These are phyloP conservation scores for Melieria picta DNA, from an alignment of 2,888 invertebrate genomes.

Conservation along the genomic window DNA sequence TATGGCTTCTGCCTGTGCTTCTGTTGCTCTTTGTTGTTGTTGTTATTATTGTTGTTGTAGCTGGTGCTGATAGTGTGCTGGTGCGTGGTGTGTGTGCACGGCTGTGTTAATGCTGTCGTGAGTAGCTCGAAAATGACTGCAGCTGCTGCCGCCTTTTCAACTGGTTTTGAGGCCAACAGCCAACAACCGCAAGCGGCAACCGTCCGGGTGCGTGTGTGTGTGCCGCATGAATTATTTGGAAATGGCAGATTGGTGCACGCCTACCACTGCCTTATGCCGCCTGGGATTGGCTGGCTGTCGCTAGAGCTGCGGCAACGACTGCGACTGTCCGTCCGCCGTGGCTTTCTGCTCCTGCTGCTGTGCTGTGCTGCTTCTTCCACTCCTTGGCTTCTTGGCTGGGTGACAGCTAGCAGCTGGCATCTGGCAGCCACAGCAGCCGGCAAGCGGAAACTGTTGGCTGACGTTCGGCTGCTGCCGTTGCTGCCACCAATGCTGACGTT, in stretches of 20 bases:
- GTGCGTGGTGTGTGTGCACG: constrained; percentile 15
- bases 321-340: constrained; percentile 10
- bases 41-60: neutral
- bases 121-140: constrained; percentile 60
- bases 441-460: constrained; percentile 60
- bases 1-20: constrained; percentile 9
- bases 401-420: constrained; percentile 25
- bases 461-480: constrained; percentile 59
- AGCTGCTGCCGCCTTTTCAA: constrained; percentile 53
- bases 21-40: neutral
- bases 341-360: constrained; percentile 27
- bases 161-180: constrained; percentile 56
- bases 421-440: constrained; percentile 45
- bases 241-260: constrained; percentile 60
- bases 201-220: constrained; percentile 11
- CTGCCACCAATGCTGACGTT: constrained; percentile 44
- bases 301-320: constrained; percentile 14
- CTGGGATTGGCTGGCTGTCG: constrained; percentile 53
- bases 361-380: constrained; percentile 9
- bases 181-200: constrained; percentile 40
- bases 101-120: constrained; percentile 34
- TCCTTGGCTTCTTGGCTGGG: constrained; percentile 10
- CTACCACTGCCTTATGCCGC: constrained; percentile 52
- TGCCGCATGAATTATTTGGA: constrained; percentile 54
- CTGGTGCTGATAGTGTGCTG: neutral